These are phyloP conservation scores for Catharus minimus DNA, from an alignment of 2,113 vertebrate genomes.

Conservation along the genomic window DNA sequence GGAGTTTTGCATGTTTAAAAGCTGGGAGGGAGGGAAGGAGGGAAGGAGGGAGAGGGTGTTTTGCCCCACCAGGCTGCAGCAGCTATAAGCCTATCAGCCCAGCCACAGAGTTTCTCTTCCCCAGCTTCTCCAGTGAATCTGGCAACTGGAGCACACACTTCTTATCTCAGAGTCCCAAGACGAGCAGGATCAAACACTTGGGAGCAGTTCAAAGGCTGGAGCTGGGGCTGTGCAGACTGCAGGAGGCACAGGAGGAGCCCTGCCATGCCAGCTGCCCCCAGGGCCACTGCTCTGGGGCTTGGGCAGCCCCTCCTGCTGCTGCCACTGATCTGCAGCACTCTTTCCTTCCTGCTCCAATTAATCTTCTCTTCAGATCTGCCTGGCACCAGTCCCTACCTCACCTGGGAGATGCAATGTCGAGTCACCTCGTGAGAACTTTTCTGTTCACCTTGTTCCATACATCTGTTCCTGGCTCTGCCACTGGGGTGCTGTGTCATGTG, in stretches of 20 bases:
- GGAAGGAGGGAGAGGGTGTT: neutral
- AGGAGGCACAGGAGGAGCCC: neutral
- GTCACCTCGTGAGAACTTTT: neutral
- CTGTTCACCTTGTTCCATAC: neutral
- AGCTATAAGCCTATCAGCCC: neutral
- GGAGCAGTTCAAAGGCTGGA: slow-evolving; percentile 43
- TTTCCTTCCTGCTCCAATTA: neutral
- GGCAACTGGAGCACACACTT: neutral
- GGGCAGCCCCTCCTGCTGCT: neutral
- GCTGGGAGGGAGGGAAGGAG: neutral
- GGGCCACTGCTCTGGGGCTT: neutral
- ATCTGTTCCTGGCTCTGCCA: neutral
- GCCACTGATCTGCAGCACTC: neutral
- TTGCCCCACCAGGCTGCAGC: neutral
- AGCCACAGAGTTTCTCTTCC: neutral
- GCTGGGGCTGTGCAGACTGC: neutral
- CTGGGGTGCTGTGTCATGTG: neutral
- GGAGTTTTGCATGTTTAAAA: neutral
- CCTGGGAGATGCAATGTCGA: neutral
- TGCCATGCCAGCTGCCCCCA: neutral
- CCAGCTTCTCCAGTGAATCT: neutral
- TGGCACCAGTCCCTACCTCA: neutral
- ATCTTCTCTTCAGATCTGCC: neutral
- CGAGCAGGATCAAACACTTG: slow-evolving; percentile 14
- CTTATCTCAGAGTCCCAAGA: slow-evolving; percentile 14